Evolutionary conservation across 2,888 invertebrate genomes (phyloP), one percentile per base, ranked within the genome.

Genomic region (Drosophila cognata): DNA sequence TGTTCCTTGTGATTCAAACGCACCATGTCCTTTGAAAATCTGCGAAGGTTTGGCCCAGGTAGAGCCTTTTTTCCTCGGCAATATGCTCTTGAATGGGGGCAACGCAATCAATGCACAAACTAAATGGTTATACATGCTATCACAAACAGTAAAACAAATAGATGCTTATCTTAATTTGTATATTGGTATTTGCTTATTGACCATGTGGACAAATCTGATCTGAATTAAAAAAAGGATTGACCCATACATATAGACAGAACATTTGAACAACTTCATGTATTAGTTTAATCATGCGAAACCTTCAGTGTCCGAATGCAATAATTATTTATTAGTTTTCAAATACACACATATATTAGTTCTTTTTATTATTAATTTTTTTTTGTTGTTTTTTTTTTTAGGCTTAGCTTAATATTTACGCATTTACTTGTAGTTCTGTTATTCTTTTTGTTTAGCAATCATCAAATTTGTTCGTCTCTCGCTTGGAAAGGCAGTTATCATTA

Each of bases 371-470:
- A 41, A 43, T 58, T 59, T 69, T 57, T 56, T 41, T 59, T 35
- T 51, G 72, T 58, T 70, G 59, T 48, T 38, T 48, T 73, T 76
- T 74, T 67, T 18, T 51, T 72, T 76, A 66, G 55, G 31, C 67
- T 77, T 74, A 80, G 28, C 81, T 72, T 84, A 88, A 70, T 60
- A 78, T 77, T 71, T 85, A 86, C 73, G 78, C 59, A 64, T 62
- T 81, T 68, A 76, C 60, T 77, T 71, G 69, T 71, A 78, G 78
- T 72, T 75, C 28, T 36, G 78, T 73, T 61, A 70, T 68, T 77
- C 60, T 62, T 57, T 71, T 59, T 61, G 59, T 82, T 68, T 75
- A 51, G 77, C 60, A 77, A 77, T 81, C 64, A 76, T 74, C 69
- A 55, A 64, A 74, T 64, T 71, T 65, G 36, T 74, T 58, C 51